A percentile compares a stretch with the other conserved stretches of the same genome.
These are phyloP conservation scores for Bombyx mandarina DNA, from an alignment of 1,140 invertebrate genomes.

Conservation along the genomic window DNA sequence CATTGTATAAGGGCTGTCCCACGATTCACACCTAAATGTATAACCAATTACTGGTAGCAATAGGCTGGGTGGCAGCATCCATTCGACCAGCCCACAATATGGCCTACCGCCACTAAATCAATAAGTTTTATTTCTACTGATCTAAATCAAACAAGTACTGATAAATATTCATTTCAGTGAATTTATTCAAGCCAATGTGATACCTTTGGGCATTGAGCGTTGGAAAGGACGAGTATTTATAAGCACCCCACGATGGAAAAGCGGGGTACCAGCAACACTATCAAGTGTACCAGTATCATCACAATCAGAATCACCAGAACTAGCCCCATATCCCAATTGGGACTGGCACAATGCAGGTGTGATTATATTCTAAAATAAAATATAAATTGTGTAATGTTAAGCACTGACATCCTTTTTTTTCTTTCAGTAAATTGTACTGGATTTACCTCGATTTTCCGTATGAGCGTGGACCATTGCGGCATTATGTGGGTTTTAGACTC, in stretches of 20 bases:
- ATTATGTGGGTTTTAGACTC: constrained; percentile 85
- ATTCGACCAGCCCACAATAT: no score
- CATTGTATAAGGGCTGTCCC: no score
- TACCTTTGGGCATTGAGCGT: constrained; percentile 81
- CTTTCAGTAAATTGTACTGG: constrained; percentile 73
- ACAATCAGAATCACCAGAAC: constrained; percentile 72
- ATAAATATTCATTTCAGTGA: constrained; percentile 44
- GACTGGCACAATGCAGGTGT: constrained; percentile 73
- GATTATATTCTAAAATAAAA: neutral
- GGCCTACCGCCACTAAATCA: no score
- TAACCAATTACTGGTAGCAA: no score
- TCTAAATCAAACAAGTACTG: no score
- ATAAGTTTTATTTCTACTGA: no score
- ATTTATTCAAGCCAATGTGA: constrained; percentile 79
- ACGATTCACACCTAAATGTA: no score
- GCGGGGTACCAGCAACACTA: constrained; percentile 80
- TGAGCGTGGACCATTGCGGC: constrained; percentile 79
- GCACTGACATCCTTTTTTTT: constrained; percentile 10
- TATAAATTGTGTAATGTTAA: neutral
- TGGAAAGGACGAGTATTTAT: constrained; percentile 78
- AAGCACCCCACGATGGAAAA: constrained; percentile 86
- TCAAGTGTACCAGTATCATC: constrained; percentile 69
- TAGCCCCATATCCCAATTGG: constrained; percentile 83
- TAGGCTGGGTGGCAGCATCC: no score
- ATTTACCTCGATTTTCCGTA: constrained; percentile 82